Conservation (phyloP, 2,888 invertebrate species). For the Aromia moschata region DNA sequence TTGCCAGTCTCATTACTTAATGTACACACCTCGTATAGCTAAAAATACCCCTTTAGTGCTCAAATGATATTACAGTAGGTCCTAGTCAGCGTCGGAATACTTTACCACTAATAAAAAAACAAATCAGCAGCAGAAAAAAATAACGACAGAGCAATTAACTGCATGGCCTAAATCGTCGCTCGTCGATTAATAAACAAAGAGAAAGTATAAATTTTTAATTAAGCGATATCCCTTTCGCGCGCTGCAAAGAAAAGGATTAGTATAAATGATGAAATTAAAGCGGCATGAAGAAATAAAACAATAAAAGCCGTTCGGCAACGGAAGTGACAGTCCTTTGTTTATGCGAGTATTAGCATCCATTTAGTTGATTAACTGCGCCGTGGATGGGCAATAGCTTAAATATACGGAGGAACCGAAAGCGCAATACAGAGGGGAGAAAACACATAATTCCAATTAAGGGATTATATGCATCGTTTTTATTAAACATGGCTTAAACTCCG, state of each 20-base stretch:
- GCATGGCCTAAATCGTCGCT: not conserved
- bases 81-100: not conserved
- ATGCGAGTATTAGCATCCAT: not conserved
- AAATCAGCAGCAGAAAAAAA: not conserved
- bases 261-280: not conserved
- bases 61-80: not conserved
- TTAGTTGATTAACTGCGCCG: not conserved
- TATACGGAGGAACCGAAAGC: not conserved
- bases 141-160: not conserved
- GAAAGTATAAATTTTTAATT: not conserved
- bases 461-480: no score
- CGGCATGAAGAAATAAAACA: not conserved
- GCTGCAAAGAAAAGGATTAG: not conserved
- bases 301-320: not conserved
- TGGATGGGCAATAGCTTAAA: not conserved
- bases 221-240: not conserved
- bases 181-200: not conserved
- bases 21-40: no score
- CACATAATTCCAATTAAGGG: no score
- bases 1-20: no score
- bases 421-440: not conserved
- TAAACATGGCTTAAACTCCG: no score
- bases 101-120: not conserved
- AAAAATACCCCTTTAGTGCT: not conserved
- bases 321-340: conserved; percentile 1